phyloP scores from a whole-genome alignment of 1,140 invertebrate genomes.

The Sarcophaga peregrina region DNA sequence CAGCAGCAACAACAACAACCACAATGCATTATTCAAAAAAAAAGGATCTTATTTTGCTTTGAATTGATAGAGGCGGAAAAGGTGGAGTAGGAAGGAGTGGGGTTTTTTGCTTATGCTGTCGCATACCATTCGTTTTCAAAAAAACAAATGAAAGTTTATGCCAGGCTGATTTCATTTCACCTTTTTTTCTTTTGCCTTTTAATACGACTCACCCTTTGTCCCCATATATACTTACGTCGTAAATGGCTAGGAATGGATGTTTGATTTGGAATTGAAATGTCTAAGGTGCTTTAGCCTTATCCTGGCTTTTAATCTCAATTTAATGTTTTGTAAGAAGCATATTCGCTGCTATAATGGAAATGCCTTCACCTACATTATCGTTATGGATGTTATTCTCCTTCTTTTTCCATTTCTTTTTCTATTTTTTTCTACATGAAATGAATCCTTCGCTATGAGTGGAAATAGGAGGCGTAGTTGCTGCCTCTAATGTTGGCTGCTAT shows the following conservation, averaged over 20 bases:
- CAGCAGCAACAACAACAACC: slow-evolving; percentile 7
- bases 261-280: slow-evolving; percentile 5
- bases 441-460: not conserved
- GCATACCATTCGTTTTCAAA: not conserved
- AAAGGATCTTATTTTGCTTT: slow-evolving; percentile 15
- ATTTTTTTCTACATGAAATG: slow-evolving; percentile 25
- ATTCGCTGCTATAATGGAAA: slow-evolving; percentile 46
- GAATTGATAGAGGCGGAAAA: no score
- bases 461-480: not conserved
- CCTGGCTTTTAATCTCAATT: slow-evolving; percentile 48
- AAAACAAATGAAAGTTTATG: slow-evolving; percentile 37
- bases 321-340: slow-evolving; percentile 46
- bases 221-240: not conserved
- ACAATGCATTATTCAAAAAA: not conserved
- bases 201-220: not conserved
- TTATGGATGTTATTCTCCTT: not conserved
- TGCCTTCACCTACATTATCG: slow-evolving; percentile 48
- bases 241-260: not conserved
- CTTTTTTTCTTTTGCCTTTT: not conserved
- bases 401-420: not conserved
- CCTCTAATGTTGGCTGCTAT: not conserved
- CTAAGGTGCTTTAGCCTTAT: slow-evolving; percentile 42
- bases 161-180: not conserved
- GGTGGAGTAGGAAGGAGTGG: not conserved
- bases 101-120: not conserved